Conservation (phyloP, 2,113 vertebrate genomes). For the Holacanthus passer region DNA sequence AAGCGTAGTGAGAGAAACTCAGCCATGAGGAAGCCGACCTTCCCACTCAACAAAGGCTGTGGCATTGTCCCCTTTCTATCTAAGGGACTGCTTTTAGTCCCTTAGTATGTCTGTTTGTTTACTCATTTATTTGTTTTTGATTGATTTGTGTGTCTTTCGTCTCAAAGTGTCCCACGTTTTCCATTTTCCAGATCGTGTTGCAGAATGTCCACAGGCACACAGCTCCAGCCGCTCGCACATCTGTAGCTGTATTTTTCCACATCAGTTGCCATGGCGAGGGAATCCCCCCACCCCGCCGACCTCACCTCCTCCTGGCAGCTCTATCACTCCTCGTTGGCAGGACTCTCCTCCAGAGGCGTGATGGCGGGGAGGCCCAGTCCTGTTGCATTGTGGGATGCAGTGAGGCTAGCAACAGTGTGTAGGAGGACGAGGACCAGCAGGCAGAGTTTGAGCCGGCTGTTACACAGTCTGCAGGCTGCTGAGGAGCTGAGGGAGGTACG, state of each 20-base stretch:
- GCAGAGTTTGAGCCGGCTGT: slow-evolving; percentile 96
- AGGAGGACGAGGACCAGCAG: slow-evolving; percentile 96
- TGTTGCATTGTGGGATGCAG: slow-evolving; percentile 93
- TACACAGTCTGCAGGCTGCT: slow-evolving; percentile 95
- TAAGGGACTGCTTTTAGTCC: slow-evolving; percentile 64
- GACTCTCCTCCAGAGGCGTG: slow-evolving; percentile 90
- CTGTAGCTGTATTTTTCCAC: slow-evolving; percentile 77
- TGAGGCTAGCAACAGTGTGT: slow-evolving; percentile 96
- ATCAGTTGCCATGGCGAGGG: slow-evolving; percentile 80
- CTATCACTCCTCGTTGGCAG: slow-evolving; percentile 91
- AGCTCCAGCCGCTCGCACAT: slow-evolving; percentile 63
- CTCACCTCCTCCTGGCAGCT: slow-evolving; percentile 70
- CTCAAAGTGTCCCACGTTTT: slow-evolving; percentile 79
- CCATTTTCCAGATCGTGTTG: slow-evolving; percentile 84
- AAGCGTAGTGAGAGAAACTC: slow-evolving; percentile 95
- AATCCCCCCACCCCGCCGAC: slow-evolving; percentile 69
- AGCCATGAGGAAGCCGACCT: slow-evolving; percentile 91
- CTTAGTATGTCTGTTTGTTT: slow-evolving; percentile 67
- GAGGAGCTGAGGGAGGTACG: slow-evolving; percentile 93
- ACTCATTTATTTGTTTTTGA: slow-evolving; percentile 85
- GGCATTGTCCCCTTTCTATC: slow-evolving; percentile 80
- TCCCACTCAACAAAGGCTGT: slow-evolving; percentile 92
- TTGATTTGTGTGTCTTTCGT: slow-evolving; percentile 81
- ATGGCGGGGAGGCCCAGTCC: slow-evolving; percentile 90
- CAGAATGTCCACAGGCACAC: slow-evolving; percentile 72